A percentile compares a stretch with the other conserved stretches of the same genome.
Evolutionary conservation across 37 sponge, comb jelly and placozoan species (phyloP).

Genomic region (Eunapius fragilis): DNA sequence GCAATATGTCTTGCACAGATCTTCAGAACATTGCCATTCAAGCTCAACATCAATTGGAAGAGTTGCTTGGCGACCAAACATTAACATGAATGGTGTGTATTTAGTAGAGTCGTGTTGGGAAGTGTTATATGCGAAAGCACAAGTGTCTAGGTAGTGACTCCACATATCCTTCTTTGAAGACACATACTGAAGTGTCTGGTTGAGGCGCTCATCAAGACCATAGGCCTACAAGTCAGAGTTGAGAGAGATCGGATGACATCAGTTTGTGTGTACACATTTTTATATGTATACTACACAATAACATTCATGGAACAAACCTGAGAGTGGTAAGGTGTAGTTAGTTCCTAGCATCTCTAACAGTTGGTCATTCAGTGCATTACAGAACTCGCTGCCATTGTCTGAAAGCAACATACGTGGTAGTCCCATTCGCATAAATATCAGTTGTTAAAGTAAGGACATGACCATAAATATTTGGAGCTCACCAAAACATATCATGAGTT

Average conservation of each 20-base stretch:
- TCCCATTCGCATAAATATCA: conserved; percentile 75
- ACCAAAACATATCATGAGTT: no score
- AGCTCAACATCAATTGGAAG: conserved; percentile 69
- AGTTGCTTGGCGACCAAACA: no score
- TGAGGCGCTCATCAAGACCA: conserved; percentile 68
- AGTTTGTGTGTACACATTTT: conserved; percentile 1
- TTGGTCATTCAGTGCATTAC: conserved; percentile 36
- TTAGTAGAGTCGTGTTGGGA: conserved; percentile 65
- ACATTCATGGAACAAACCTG: conserved; percentile 33
- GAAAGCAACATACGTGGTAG: conserved; percentile 49
- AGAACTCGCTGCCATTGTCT: conserved; percentile 62
- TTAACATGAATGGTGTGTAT: conserved; percentile 72
- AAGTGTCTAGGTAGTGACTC: conserved; percentile 54
- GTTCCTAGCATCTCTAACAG: conserved; percentile 32
- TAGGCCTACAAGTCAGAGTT: conserved; percentile 37
- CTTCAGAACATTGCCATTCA: conserved; percentile 9
- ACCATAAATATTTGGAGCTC: no score
- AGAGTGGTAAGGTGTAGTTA: conserved; percentile 64
- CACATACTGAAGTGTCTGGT: conserved; percentile 69
- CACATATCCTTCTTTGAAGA: conserved; percentile 43
- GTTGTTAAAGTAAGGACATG: no score
- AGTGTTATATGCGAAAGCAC: conserved; percentile 81
- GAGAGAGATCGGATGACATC: no score
- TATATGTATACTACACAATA: background rate
- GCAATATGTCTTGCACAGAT: conserved; percentile 2